A percentile compares a stretch with the other conserved stretches of the same genome.
These are phyloP conservation scores for Odiellus spinosus DNA, from an alignment of 2,888 invertebrate genomes.

Conservation along the genomic window DNA sequence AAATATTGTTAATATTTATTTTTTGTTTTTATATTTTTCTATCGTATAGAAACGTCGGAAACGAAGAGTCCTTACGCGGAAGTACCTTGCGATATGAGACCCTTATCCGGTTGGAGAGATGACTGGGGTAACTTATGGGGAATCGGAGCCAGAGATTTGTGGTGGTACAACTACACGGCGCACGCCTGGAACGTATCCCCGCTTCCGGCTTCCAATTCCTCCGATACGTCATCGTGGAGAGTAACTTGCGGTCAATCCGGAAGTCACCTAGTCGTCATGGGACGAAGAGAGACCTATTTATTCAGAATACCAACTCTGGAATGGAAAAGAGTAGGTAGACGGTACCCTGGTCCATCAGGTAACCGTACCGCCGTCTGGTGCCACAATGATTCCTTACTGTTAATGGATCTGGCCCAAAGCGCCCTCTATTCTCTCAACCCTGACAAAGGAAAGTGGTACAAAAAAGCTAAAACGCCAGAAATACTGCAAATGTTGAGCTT, in stretches of 20 bases:
- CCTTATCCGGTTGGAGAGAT: slow-evolving; percentile 11
- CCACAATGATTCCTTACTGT: slow-evolving; percentile 5
- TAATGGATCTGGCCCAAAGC: slow-evolving; percentile 6
- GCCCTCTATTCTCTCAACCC: slow-evolving; percentile 10
- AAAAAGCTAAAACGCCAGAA: slow-evolving; percentile 5
- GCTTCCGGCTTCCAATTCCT: slow-evolving; percentile 4
- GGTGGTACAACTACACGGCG: slow-evolving; percentile 15
- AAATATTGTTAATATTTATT: too few relatives aligned
- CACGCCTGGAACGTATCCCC: slow-evolving; percentile 11
- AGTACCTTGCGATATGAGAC: slow-evolving; percentile 9
- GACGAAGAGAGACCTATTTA: slow-evolving; percentile 6
- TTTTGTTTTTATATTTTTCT: too few relatives aligned
- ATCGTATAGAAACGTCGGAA: too few relatives aligned
- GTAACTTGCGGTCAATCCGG: slow-evolving; percentile 11
- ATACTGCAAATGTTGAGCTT: not conserved
- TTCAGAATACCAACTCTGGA: slow-evolving; percentile 10
- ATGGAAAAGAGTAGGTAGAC: slow-evolving; percentile 7
- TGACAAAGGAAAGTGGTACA: slow-evolving; percentile 10
- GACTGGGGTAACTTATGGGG: slow-evolving; percentile 12
- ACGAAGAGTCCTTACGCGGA: too few relatives aligned
- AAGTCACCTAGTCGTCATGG: slow-evolving; percentile 7
- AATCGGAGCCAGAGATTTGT: slow-evolving; percentile 9
- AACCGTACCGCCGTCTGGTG: slow-evolving; percentile 12
- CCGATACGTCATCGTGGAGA: slow-evolving; percentile 4
- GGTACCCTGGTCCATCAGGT: slow-evolving; percentile 2